Conservation (phyloP, 2,797 vertebrate species). For the Hydrophis major region DNA sequence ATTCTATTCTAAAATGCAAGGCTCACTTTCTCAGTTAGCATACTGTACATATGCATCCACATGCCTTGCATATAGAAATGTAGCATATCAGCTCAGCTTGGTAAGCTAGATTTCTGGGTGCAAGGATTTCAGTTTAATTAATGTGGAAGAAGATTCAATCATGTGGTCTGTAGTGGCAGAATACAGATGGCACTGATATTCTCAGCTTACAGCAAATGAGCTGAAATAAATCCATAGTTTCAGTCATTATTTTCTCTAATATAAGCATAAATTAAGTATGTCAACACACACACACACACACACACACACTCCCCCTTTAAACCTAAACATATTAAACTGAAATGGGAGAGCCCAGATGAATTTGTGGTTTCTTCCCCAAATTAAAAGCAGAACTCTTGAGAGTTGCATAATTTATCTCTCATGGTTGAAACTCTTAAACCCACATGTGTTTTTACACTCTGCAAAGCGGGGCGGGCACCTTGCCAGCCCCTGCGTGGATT, state of each 20-base stretch:
- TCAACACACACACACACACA: background rate
- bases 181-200: background rate
- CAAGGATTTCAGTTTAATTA: background rate
- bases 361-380: background rate
- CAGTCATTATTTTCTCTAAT: background rate
- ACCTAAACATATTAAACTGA: background rate
- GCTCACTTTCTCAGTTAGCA: background rate
- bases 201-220: background rate
- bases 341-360: background rate
- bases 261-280: fast-evolving
- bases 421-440: fast-evolving
- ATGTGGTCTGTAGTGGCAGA: background rate
- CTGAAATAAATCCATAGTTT: background rate
- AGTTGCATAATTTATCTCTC: background rate
- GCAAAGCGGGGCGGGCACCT: background rate
- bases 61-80: background rate
- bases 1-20: background rate
- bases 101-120: background rate
- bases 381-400: fast-evolving
- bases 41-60: background rate
- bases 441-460: background rate
- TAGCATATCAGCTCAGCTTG: background rate
- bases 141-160: background rate
- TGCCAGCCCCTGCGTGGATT: fast-evolving
- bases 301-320: background rate